Evolutionary conservation across 2,888 invertebrate genomes (phyloP).

Genomic region (Blera fallax): DNA sequence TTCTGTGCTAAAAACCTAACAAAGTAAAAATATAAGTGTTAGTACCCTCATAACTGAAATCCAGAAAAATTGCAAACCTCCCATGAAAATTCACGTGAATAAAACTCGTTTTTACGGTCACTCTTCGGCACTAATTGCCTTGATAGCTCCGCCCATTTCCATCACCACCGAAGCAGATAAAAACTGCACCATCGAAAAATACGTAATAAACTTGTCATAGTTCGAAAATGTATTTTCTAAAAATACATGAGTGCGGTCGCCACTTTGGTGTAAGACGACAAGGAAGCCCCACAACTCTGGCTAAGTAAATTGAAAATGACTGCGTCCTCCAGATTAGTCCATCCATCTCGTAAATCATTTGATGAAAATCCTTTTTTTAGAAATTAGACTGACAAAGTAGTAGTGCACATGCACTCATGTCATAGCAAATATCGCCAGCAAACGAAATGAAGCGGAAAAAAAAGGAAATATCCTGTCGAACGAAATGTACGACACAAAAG

Average conservation of each 20-base stretch:
- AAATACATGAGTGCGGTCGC: constrained; percentile 32
- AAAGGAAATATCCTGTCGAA: constrained; percentile 29
- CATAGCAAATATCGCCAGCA: constrained; percentile 15
- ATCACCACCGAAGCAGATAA: constrained; percentile 39
- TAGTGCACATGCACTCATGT: constrained; percentile 40
- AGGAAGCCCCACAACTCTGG: not conserved
- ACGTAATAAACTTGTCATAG: not conserved
- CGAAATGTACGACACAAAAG: constrained; percentile 45
- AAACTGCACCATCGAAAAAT: constrained; percentile 34
- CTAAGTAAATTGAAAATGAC: not conserved
- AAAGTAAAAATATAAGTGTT: not conserved
- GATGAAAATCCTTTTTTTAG: not conserved
- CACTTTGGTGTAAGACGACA: constrained; percentile 1
- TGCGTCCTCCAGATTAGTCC: not conserved
- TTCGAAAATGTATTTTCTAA: constrained; percentile 31
- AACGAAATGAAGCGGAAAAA: constrained; percentile 18
- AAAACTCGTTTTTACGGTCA: constrained; percentile 34
- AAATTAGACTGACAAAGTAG: no score
- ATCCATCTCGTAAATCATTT: constrained; percentile 28
- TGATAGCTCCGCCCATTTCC: constrained; percentile 34
- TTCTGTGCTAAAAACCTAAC: not conserved
- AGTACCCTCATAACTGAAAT: not conserved
- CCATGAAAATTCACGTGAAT: not conserved
- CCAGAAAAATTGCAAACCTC: not conserved
- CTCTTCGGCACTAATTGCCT: constrained; percentile 36